These are phyloP conservation scores for Crenichthys baileyi DNA, from an alignment of 2,797 vertebrate genomes.

Conservation along the genomic window DNA sequence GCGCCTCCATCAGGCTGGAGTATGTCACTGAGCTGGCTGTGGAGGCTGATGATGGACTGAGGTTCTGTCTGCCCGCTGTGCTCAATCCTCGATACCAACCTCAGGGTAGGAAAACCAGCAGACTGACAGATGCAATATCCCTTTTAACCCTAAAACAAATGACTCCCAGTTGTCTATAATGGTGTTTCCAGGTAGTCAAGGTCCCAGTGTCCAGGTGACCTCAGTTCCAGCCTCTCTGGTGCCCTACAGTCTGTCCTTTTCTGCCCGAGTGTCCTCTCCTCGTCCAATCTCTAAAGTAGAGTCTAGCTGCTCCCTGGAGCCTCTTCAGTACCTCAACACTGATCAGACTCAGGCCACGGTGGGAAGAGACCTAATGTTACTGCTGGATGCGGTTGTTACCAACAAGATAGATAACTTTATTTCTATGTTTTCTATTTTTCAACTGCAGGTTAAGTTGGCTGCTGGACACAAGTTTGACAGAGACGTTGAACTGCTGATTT, in stretches of 20 bases:
- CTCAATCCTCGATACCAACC: conserved; percentile 16
- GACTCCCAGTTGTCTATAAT: neutral
- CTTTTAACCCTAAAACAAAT: neutral
- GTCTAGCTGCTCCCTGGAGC: conserved; percentile 81
- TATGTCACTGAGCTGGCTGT: conserved; percentile 84
- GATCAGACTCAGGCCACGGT: conserved; percentile 82
- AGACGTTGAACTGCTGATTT: conserved; percentile 84
- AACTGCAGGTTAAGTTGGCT: conserved; percentile 9
- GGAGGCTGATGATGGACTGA: conserved; percentile 81
- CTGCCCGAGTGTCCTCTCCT: conserved; percentile 75
- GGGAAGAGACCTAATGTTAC: conserved; percentile 51
- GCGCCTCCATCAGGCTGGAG: conserved; percentile 80
- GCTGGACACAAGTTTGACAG: conserved; percentile 83
- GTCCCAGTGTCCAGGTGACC: neutral
- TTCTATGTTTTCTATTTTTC: neutral
- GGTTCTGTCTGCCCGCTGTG: conserved; percentile 82
- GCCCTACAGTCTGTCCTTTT: conserved; percentile 82
- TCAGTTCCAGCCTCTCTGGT: conserved; percentile 57
- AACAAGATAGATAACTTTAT: neutral
- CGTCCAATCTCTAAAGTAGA: conserved; percentile 80
- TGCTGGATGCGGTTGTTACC: conserved; percentile 1
- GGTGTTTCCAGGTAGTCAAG: conserved; percentile 7
- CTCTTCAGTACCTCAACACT: conserved; percentile 73
- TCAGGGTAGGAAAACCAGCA: conserved; percentile 2
- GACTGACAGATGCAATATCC: neutral